Percentiles rank a stretch among this genome's conserved stretches.
These are phyloP conservation scores for Oreochromis spilurus DNA, from an alignment of 2,113 vertebrate genomes.

Conservation along the genomic window DNA sequence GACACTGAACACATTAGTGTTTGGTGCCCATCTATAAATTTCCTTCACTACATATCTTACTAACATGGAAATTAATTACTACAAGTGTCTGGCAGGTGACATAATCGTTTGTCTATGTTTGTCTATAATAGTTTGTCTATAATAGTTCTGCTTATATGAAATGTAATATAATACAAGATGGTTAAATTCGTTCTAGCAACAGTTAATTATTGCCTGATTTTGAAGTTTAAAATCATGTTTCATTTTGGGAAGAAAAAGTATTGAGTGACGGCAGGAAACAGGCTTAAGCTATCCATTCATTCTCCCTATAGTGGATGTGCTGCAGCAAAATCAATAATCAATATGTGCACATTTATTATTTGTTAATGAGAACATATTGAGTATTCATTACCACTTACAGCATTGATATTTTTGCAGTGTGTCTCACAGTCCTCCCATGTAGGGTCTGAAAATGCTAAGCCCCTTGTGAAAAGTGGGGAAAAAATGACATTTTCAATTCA, in stretches of 20 bases:
- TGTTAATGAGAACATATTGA: not conserved
- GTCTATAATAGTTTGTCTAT: too few species aligned
- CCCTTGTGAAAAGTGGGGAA: not conserved
- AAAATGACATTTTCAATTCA: not conserved
- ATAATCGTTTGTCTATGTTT: too few species aligned
- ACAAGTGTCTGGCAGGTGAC: not conserved
- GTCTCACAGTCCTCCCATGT: not conserved
- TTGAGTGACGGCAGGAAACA: not conserved
- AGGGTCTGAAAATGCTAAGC: not conserved
- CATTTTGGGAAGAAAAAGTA: not conserved
- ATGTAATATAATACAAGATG: not conserved
- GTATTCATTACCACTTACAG: not conserved
- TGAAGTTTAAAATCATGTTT: not conserved
- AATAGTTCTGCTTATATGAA: not conserved
- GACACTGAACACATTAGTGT: not conserved
- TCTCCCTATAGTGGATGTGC: not conserved
- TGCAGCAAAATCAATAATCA: not conserved
- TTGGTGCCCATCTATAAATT: not conserved
- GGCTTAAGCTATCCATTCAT: not conserved
- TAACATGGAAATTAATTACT: not conserved
- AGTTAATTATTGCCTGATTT: not conserved
- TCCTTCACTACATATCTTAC: not conserved
- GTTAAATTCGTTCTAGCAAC: not conserved
- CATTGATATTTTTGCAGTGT: not conserved
- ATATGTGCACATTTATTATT: not conserved